Base-by-base conservation (phyloP, 1,140 invertebrate species). In the Drosophila sucinea region DNA sequence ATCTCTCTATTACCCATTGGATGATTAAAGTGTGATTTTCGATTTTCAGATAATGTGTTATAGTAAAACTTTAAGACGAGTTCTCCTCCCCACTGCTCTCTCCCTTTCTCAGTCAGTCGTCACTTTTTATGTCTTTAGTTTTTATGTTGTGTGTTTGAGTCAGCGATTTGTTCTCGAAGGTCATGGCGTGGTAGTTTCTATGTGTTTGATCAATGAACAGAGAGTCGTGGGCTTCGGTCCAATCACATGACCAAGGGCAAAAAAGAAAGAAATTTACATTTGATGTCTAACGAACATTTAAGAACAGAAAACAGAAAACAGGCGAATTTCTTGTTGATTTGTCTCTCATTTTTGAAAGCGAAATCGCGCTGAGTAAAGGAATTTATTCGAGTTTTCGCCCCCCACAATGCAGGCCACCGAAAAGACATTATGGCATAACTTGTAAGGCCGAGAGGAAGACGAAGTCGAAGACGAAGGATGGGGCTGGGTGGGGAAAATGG, bases 371-470 rank as follows among this genome's bases (percentile, higher is more conserved):
- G 44, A 51, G 44, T 51, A 10, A 51, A 51, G 44, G 44, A 51
- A 51, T 51, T 51, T 51, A 27, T 27, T 10, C 35, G 11, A 5
- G 23, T 47, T 10, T 27, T 4, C 60, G 63, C 23, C 67, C 41
- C 73, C 68, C 73, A 60, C 73, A 70, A 77, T 77, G 73, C 73
- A 77, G 54, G 66, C 73, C 73, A 77, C 66, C 76, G 17, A 70
- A 76, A 70, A 67, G 73, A 73, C 66, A 64, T 76, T 76, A 33
- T 63, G 73, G 67, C 77, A 77, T 77, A 77, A 77, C 75, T 77
- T 78, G 61, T 51, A 17, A 44, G 62, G 55, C 44, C 61, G 4
- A 60, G 8, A 25, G 57, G 17, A 69, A 32, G 55, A 38, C n/a
- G 35, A 56, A 60, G 32, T 10, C 32, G 23, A 54, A 54, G 38